Conservation (phyloP, 2,113 vertebrate genomes). For the Cyprinus carpio region DNA sequence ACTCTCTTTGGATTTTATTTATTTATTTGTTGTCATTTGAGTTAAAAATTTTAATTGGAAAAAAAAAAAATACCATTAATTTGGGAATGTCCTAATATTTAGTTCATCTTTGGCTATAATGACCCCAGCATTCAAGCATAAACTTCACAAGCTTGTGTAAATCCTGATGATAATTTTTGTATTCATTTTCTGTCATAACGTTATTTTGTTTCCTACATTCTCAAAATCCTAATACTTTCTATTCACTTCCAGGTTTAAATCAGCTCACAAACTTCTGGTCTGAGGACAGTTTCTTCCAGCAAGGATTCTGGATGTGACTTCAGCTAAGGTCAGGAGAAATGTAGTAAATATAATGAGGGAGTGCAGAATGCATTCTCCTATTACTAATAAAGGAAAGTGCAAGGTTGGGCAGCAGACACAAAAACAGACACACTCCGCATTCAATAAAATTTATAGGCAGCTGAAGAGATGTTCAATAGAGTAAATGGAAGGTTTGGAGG, state of each 20-base stretch:
- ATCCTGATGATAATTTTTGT: neutral
- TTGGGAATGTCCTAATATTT: too few species aligned
- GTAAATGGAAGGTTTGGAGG: neutral
- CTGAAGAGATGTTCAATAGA: neutral
- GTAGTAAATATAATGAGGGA: neutral
- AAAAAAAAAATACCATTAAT: too few species aligned
- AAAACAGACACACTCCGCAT: neutral
- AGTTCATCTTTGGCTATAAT: too few species aligned
- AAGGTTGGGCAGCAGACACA: neutral
- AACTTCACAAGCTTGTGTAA: neutral
- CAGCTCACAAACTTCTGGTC: neutral
- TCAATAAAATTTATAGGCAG: neutral
- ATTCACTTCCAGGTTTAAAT: constrained; percentile 1
- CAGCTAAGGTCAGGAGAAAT: neutral
- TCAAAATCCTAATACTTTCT: neutral
- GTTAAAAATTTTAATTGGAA: too few species aligned
- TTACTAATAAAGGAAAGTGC: neutral
- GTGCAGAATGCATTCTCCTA: neutral
- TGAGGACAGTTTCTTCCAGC: neutral
- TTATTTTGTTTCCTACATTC: neutral
- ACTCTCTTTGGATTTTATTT: too few species aligned
- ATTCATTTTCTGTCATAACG: neutral
- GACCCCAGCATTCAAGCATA: neutral
- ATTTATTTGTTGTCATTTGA: too few species aligned
- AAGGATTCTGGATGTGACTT: neutral